Percentiles rank a stretch among this genome's conserved stretches.
phyloP scores from a whole-genome alignment of 2,113 vertebrate species.

The Epinephelus lanceolatus region DNA sequence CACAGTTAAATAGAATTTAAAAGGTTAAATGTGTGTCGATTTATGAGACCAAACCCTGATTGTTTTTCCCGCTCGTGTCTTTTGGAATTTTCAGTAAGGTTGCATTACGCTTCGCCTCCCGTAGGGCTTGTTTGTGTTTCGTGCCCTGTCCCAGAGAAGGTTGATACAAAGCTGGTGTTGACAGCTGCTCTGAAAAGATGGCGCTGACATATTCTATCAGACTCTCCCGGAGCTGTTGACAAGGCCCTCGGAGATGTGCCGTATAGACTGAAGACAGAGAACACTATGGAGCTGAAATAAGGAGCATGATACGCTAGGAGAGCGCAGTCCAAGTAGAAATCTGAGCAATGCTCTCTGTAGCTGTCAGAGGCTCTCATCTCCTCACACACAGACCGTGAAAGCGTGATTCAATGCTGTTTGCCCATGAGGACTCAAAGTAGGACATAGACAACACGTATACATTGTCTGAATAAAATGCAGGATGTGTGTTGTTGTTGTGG shows the following conservation, averaged over 20 bases:
- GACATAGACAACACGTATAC: slow-evolving; percentile 16
- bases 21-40: slow-evolving; percentile 1
- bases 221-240: slow-evolving; percentile 76
- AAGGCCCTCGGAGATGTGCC: slow-evolving; percentile 65
- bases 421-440: slow-evolving; percentile 41
- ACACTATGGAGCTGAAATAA: slow-evolving; percentile 46
- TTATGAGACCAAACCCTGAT: slow-evolving; percentile 31
- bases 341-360: slow-evolving; percentile 49
- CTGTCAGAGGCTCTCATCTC: slow-evolving; percentile 51
- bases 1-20: slow-evolving; percentile 26
- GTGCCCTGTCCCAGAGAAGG: slow-evolving; percentile 64
- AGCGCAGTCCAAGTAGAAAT: slow-evolving; percentile 30
- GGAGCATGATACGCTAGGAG: slow-evolving; percentile 34
- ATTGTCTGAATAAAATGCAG: slow-evolving; percentile 42
- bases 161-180: slow-evolving; percentile 76
- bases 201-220: slow-evolving; percentile 79
- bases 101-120: slow-evolving; percentile 43
- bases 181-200: slow-evolving; percentile 75
- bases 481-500: slow-evolving; percentile 31
- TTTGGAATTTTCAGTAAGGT: slow-evolving; percentile 47
- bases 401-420: slow-evolving; percentile 19
- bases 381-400: slow-evolving; percentile 36
- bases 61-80: slow-evolving; percentile 43
- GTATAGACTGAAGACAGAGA: slow-evolving; percentile 46
- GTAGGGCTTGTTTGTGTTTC: slow-evolving; percentile 76